These are phyloP conservation scores for Drosophila teissieri DNA, from an alignment of 1,140 invertebrate species.

Conservation along the genomic window DNA sequence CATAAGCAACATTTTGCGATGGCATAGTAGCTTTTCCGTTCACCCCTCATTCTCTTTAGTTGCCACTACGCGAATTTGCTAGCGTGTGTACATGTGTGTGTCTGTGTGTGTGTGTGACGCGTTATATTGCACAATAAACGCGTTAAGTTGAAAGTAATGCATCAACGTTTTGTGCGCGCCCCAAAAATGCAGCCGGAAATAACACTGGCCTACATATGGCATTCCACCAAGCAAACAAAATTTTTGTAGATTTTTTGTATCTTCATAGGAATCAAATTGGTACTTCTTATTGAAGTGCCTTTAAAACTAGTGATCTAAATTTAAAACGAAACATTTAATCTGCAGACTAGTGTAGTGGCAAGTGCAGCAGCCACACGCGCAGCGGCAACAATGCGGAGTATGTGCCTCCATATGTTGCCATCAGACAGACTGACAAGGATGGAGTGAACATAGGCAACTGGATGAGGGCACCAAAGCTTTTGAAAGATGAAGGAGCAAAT, in stretches of 20 bases:
- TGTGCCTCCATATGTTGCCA: slow-evolving; percentile 43
- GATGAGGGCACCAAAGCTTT: slow-evolving; percentile 26
- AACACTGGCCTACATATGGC: neutral
- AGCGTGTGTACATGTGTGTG: slow-evolving; percentile 8
- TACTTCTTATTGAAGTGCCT: too few species aligned
- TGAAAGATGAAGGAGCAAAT: slow-evolving; percentile 51
- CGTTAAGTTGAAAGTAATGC: slow-evolving; percentile 81
- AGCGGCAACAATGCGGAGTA: slow-evolving; percentile 18
- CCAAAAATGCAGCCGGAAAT: slow-evolving; percentile 21
- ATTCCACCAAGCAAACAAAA: too few species aligned
- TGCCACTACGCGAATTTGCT: neutral
- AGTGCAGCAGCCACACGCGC: slow-evolving; percentile 19
- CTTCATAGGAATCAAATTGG: too few species aligned
- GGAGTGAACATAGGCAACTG: slow-evolving; percentile 46
- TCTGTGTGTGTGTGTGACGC: slow-evolving; percentile 27
- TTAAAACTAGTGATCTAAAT: neutral
- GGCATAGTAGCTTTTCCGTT: slow-evolving; percentile 37
- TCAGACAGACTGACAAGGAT: slow-evolving; percentile 61
- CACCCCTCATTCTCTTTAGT: neutral
- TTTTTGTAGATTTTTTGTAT: neutral
- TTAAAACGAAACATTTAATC: neutral
- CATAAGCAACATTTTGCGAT: slow-evolving; percentile 78
- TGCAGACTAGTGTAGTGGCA: slow-evolving; percentile 23
- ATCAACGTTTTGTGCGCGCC: slow-evolving; percentile 66
- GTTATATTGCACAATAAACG: slow-evolving; percentile 72